Evolutionary conservation across 2,797 vertebrate genomes (phyloP), one percentile per base, ranked within the genome.

Genomic region (Neopelma chrysocephalum): DNA sequence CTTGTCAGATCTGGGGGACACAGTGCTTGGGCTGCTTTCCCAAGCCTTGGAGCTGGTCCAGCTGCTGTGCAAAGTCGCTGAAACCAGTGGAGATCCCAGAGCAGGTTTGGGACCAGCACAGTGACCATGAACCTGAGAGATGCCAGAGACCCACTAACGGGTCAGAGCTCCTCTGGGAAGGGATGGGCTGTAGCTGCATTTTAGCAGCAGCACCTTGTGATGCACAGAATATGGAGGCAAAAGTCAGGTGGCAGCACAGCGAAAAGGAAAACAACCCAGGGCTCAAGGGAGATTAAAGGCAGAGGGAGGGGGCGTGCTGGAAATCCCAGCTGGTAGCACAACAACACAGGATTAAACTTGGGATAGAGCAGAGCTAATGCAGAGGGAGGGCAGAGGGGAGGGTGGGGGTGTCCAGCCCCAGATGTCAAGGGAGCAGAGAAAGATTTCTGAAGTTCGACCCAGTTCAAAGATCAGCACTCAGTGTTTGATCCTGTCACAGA

Each of bases 271-370:
- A 61, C 36, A 58, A 56, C 13, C 1, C 51, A 13, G 40, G 36
- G 45, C 70, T 75, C 54, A 18, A 23, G 38, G 54, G 58, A 58
- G 50, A 95, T 95, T 87, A 94, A 72, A 94, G 72, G 61, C 54
- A 50, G 48, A 34, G 27, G 3, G 15, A 11, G 10, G 3, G 17
- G 7, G 10, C 9, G 40, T 40, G 40, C 10, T 3, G 3, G 21
- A 70, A 66, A 78, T 83, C 62, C 62, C 73, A 82, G 32, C 53
- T 3, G 13, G 65, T 43, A 81, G 42, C 62, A 72, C 3, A 1
- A 36, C 29, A 53, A 1, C 3, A 8, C n/a, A 18, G 69, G 89
- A 82, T 94, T 95, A 85, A 87, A 66, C 10, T 6, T 34, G 58
- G 43, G 40, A 6, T 58, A 70, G 31, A 23, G 27, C 34, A 62